Evolutionary conservation across 2,113 vertebrate genomes (phyloP).

Genomic region (Callaeas wilsoni): DNA sequence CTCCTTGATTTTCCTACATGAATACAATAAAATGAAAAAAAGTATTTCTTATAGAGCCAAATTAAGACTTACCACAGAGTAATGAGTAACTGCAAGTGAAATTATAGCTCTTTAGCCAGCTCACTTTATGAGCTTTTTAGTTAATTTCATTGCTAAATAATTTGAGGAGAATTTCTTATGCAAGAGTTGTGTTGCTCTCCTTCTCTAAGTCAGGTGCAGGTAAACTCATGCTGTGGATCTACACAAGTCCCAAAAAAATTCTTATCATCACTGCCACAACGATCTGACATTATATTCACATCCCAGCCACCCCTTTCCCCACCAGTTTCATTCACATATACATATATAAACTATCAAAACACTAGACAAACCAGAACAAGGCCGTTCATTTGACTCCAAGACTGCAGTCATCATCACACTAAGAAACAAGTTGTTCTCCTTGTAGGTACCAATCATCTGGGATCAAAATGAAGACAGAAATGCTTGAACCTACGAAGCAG

Average conservation of each 20-base stretch:
- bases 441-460: background rate
- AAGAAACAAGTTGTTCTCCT: background rate
- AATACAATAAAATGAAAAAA: background rate
- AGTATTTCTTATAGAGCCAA: background rate
- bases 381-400: background rate
- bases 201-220: background rate
- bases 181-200: background rate
- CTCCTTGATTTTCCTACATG: slow-evolving; percentile 12
- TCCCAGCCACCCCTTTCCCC: background rate
- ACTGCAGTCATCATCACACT: background rate
- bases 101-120: background rate
- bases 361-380: background rate
- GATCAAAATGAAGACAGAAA: background rate
- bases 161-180: background rate
- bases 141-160: background rate
- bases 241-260: background rate
- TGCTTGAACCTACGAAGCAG: background rate
- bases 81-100: background rate
- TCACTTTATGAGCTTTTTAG: background rate
- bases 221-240: background rate
- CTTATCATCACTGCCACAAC: background rate
- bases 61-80: slow-evolving; percentile 28
- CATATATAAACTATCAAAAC: background rate
- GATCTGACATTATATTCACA: background rate
- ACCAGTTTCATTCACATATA: background rate